Percentiles rank a stretch among this genome's conserved stretches.
Conservation (phyloP, 2,797 vertebrate species). For the Halcyon chelicuti region DNA sequence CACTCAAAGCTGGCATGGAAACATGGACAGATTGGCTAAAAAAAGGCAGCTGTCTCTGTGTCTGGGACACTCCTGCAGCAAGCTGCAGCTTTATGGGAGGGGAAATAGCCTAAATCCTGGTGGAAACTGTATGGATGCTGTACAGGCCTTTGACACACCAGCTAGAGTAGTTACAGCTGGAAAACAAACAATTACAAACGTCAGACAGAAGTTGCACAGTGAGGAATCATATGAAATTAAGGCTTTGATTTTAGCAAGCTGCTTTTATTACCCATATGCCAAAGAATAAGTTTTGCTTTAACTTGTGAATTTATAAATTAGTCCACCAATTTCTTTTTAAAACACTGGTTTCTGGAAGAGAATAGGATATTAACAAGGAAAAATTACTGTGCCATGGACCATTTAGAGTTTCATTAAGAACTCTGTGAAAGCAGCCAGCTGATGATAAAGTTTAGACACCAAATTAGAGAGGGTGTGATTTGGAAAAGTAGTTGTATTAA, state of each 20-base stretch:
- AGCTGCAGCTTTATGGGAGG: neutral
- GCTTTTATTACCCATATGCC: conserved; percentile 47
- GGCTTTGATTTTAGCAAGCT: conserved; percentile 73
- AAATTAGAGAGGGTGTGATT: neutral
- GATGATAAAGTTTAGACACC: conserved; percentile 28
- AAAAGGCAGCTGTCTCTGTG: neutral
- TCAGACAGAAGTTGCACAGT: conserved; percentile 46
- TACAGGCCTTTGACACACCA: neutral
- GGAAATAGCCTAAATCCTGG: neutral
- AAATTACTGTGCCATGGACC: neutral
- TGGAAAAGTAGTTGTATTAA: neutral
- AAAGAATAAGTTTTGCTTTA: conserved; percentile 68
- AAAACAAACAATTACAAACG: conserved; percentile 26
- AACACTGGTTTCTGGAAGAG: conserved; percentile 18
- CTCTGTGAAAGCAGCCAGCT: neutral
- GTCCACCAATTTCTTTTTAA: conserved; percentile 16
- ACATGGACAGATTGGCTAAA: conserved; percentile 14
- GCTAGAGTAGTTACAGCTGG: neutral
- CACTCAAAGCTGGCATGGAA: conserved; percentile 18
- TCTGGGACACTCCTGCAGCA: neutral
- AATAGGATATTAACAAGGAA: neutral
- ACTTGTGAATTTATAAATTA: conserved; percentile 64
- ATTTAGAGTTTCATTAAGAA: neutral
- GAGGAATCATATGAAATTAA: conserved; percentile 69
- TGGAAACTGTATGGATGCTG: neutral